Conservation (phyloP, 1,140 invertebrate genomes). For the Dinothrombium tinctorium region DNA sequence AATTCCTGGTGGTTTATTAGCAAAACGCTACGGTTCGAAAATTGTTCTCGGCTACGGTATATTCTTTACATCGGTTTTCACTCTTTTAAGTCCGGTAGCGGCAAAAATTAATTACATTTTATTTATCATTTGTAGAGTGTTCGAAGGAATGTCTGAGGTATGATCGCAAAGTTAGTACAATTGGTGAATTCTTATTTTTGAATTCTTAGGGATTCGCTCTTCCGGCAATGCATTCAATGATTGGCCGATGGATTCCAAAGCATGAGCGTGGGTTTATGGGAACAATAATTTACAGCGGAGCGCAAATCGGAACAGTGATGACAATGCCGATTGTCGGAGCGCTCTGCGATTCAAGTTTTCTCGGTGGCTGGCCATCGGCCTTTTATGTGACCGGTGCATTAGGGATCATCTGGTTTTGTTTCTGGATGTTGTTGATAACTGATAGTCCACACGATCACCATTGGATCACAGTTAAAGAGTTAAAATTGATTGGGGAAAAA, state of each 20-base stretch:
- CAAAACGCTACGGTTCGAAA: conserved; percentile 51
- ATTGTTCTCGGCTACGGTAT: conserved; percentile 59
- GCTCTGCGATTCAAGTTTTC: conserved; percentile 22
- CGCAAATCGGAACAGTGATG: conserved; percentile 19
- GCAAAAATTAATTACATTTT: conserved; percentile 1
- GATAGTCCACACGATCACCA: conserved; percentile 65
- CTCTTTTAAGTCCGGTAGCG: conserved; percentile 6
- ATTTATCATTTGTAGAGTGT: conserved; percentile 9
- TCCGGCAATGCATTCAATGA: conserved; percentile 21
- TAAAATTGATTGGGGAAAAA: too few relatives aligned
- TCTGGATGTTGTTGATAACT: conserved; percentile 60
- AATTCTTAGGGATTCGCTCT: conserved; percentile 17
- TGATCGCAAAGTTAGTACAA: too few relatives aligned
- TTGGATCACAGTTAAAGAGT: conserved; percentile 29
- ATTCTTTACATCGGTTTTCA: conserved; percentile 31
- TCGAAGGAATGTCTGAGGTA: conserved; percentile 12
- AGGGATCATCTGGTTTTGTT: conserved; percentile 49
- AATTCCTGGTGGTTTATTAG: conserved; percentile 48
- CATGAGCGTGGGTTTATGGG: conserved; percentile 10
- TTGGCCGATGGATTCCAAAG: conserved; percentile 17
- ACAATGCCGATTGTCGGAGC: conserved; percentile 16
- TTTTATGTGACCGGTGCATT: conserved; percentile 38
- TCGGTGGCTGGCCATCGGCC: conserved; percentile 38
- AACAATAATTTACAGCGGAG: conserved; percentile 14
- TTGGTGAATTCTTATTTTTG: neutral